Evolutionary conservation across 1,140 invertebrate genomes (phyloP), one percentile per base, ranked within the genome.

Genomic region (Zaprionus vittiger): DNA sequence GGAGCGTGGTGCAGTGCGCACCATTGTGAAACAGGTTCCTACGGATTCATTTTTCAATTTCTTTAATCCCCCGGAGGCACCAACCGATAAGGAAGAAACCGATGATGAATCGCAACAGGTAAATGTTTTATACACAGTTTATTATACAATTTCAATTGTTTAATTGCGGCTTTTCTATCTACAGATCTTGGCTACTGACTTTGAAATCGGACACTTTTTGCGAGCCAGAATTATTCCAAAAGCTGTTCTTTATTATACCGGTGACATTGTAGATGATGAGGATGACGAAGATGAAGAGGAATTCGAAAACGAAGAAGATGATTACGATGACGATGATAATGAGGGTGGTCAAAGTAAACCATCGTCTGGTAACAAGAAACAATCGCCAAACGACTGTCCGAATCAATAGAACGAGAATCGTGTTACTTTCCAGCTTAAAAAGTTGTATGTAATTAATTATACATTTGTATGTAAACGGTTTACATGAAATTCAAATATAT

Each of bases 31-130:
- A 95, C 97, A 97, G 70, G 97, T 99, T 64, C 96, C 96, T 81
- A 97, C 96, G 64, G 97, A 97, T 93, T 99, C 98, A 1, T 99
- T 99, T 94, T 99, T 99, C 94, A 99, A 99, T 93, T 99, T 99
- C 95, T 99, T 99, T 94, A 96, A 94, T 78, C 98, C 98, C 44
- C 98, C 98, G 66, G 93, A 92, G 68, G 94, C 96, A 71, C 94
- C 95, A 60, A 94, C 95, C 66, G 95, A 95, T 91, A 94, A 94
- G 81, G 94, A 93, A 77, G 96, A 97, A 68, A 93, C 97, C 49
- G 91, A 92, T 73, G 96, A 97, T 84, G 96, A 97, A 37, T 94
- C 95, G 20, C 94, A 95, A 81, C 82, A 83, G 34, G 92, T 93
- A 77, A 70, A 74, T 34, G 15, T 31, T 1, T 24, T 3, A 12